Evolutionary conservation across 2,113 vertebrate species (phyloP), one percentile per base, ranked within the genome.

Genomic region (Acanthisitta chloris): DNA sequence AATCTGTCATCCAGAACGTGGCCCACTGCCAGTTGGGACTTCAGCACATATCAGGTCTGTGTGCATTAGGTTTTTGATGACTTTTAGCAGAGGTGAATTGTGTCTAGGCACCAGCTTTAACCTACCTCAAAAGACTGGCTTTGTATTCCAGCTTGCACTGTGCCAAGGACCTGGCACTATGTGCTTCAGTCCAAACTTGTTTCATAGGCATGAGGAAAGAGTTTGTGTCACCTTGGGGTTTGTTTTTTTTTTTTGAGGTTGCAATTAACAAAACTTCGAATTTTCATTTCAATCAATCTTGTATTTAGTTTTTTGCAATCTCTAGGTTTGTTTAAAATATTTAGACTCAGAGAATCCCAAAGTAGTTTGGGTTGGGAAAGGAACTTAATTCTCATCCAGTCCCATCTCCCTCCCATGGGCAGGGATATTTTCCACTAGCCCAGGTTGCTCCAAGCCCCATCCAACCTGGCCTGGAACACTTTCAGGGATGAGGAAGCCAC

Each of bases 401-500:
- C 38, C 46, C 49, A 55, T 46, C 11, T 2, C 14, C 7, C 12
- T 73, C 6, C 11, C 23, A 12, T 23, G 26, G 7, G 11, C 21
- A 76, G 54, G 25, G 9, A 13, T n/a, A 40, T 0, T 2, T 82
- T 10, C n/a, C 11, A 33, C 46, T 40, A 1, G 25, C 9, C 25
- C 34, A 55, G 36, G 12, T 0, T 66, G 26, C 14, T 82, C 79
- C 21, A 26, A 69, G 17, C 8, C 21, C 34, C 0, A 0, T 61
- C 34, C 31, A 48, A 1, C 17, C 29, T 76, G 46, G 17, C 29
- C 21, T 42, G 42, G 31, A 33, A 2, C 3, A 4, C 20, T 76
- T 0, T 21, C 45, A 82, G 61, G n/a, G n/a, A 52, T 51, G 36
- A 43, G 19, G 20, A 45, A 89, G n/a, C 11, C 38, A 52, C 69